Percentiles rank a stretch among this genome's conserved stretches.
Evolutionary conservation across 2,888 invertebrate species (phyloP).

Genomic region (Minunthozetes semirufus): DNA sequence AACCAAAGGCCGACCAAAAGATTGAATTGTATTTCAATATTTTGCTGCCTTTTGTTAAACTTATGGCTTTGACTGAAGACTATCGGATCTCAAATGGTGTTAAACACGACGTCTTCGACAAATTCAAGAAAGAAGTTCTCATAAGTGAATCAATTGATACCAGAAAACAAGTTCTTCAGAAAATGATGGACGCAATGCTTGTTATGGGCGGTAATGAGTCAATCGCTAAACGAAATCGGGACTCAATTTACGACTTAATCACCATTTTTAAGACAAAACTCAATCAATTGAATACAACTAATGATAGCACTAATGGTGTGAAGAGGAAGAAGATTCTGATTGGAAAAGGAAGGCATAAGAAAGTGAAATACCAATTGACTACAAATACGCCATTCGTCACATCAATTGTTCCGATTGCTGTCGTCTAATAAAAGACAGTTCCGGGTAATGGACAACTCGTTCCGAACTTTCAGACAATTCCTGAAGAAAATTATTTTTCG

Average conservation of each 20-base stretch:
- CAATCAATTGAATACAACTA: conserved; percentile 5
- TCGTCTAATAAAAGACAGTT: not conserved
- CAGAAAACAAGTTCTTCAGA: not conserved
- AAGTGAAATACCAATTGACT: conserved; percentile 25
- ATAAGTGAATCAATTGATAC: conserved; percentile 11
- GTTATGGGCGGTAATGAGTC: not conserved
- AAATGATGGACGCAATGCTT: not conserved
- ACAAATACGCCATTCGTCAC: conserved; percentile 27
- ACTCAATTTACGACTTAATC: conserved; percentile 15
- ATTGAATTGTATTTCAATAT: conserved; percentile 5
- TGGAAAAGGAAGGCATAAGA: conserved; percentile 22
- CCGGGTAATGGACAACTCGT: not conserved
- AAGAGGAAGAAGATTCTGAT: conserved; percentile 27
- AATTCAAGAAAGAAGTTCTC: conserved; percentile 1
- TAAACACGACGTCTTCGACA: conserved; percentile 24
- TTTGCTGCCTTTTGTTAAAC: conserved; percentile 24
- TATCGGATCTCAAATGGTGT: conserved; percentile 3
- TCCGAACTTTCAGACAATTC: too few species aligned
- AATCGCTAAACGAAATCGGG: not conserved
- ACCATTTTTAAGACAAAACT: conserved; percentile 7
- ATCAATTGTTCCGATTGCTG: conserved; percentile 31
- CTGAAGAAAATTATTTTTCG: too few species aligned
- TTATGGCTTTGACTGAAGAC: conserved; percentile 11
- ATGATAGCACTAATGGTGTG: conserved; percentile 1
- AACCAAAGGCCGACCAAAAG: not conserved